Percentiles rank a stretch among this genome's conserved stretches.
phyloP scores from a whole-genome alignment of 2,797 vertebrate genomes.

The Myotis myotis region DNA sequence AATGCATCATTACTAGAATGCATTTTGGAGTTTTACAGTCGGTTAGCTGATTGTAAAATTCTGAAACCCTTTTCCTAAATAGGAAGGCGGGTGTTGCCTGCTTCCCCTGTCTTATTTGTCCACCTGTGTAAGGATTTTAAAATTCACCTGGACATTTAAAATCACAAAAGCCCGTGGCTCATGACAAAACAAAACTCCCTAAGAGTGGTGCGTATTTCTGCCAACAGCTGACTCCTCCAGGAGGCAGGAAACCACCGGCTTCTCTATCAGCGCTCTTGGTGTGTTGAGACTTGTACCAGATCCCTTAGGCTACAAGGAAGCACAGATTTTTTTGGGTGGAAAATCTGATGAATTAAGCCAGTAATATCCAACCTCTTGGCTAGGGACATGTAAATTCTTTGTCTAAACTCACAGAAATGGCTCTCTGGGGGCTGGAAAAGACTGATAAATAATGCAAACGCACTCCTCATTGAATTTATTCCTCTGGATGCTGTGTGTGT shows the following conservation, averaged over 20 bases:
- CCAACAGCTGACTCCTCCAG: conserved; percentile 14
- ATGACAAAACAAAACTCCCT: conserved; percentile 37
- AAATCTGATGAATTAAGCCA: conserved; percentile 42
- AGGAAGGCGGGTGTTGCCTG: background rate
- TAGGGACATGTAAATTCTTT: conserved; percentile 50
- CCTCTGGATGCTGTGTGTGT: background rate
- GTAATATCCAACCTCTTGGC: conserved; percentile 24
- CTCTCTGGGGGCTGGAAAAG: background rate
- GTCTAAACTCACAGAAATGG: conserved; percentile 20
- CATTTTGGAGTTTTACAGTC: background rate
- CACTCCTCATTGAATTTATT: background rate
- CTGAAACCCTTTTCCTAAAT: background rate
- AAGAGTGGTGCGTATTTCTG: background rate
- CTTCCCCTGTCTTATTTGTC: background rate
- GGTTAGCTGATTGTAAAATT: background rate
- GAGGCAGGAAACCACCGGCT: background rate
- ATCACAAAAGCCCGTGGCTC: background rate
- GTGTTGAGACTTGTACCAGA: conserved; percentile 28
- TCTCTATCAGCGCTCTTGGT: conserved; percentile 2
- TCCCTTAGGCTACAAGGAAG: conserved; percentile 48
- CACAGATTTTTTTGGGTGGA: background rate
- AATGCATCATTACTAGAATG: background rate
- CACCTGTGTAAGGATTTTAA: conserved; percentile 51
- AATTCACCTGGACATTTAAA: conserved; percentile 11
- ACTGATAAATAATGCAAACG: conserved; percentile 31